A percentile compares a stretch with the other conserved stretches of the same genome.
Evolutionary conservation across 2,888 invertebrate species (phyloP).

Genomic region (Bruchidius siliquastri): DNA sequence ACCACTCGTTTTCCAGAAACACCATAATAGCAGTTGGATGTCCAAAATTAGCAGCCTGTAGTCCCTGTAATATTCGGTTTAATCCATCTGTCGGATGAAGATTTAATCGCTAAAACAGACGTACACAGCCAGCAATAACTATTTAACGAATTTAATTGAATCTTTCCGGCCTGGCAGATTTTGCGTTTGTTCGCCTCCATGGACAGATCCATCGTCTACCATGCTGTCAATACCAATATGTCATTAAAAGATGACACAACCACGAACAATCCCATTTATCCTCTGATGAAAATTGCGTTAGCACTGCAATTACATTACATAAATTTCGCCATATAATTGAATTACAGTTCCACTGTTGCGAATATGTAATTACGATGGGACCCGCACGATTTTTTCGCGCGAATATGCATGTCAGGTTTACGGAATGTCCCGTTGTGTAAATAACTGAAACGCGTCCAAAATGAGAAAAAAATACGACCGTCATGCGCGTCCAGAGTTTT

Average conservation of each 20-base stretch:
- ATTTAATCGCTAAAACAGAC: not conserved
- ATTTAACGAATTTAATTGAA: slow-evolving; percentile 11
- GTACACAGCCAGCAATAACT: slow-evolving; percentile 2
- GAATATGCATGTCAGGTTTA: not conserved
- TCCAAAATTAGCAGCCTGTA: not conserved
- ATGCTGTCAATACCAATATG: slow-evolving; percentile 23
- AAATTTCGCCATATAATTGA: slow-evolving; percentile 29
- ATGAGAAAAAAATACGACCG: not conserved
- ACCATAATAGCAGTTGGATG: not conserved
- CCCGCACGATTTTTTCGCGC: slow-evolving; percentile 2
- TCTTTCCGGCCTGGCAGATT: slow-evolving; percentile 8
- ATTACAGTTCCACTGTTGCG: slow-evolving; percentile 24
- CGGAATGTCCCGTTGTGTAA: not conserved
- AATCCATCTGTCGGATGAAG: not conserved
- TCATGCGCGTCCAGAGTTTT: not conserved
- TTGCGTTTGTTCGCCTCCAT: not conserved
- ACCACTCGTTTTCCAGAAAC: not conserved
- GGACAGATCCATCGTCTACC: slow-evolving; percentile 4
- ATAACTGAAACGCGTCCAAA: not conserved
- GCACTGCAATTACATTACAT: slow-evolving; percentile 29
- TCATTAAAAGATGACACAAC: slow-evolving; percentile 30
- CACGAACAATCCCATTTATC: slow-evolving; percentile 29
- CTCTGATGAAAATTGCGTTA: slow-evolving; percentile 31
- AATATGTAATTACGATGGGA: slow-evolving; percentile 19
- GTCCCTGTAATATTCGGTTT: not conserved